Evolutionary conservation across 37 sponge, comb jelly and placozoan species (phyloP).

Genomic region (Oopsacas minuta): DNA sequence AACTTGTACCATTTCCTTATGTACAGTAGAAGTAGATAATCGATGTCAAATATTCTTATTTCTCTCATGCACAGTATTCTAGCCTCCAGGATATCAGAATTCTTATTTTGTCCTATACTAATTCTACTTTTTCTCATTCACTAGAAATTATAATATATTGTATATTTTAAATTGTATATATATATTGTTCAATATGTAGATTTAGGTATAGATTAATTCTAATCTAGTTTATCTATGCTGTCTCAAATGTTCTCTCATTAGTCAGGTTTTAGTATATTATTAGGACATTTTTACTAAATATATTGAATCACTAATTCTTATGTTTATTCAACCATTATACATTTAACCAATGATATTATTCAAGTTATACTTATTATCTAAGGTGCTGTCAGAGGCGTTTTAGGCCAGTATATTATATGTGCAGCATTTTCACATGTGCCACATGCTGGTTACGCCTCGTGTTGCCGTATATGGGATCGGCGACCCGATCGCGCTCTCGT

Average conservation of each 20-base stretch:
- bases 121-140: neutral
- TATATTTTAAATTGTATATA: constrained; percentile 13
- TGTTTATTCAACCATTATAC: neutral
- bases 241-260: neutral
- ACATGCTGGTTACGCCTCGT: no score
- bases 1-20: neutral
- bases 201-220: constrained; percentile 6
- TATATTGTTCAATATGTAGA: constrained; percentile 18
- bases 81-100: neutral
- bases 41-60: constrained; percentile 9
- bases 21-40: neutral
- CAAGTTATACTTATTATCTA: no score
- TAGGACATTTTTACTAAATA: neutral
- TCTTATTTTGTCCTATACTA: constrained; percentile 18
- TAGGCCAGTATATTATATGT: no score
- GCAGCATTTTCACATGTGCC: no score
- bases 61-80: constrained; percentile 16
- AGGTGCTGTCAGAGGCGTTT: no score
- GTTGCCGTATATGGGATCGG: no score
- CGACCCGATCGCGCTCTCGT: no score
- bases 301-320: neutral
- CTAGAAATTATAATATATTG: constrained; percentile 18
- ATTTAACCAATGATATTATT: neutral
- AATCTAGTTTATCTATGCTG: neutral
- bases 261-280: neutral